Evolutionary conservation across 2,113 vertebrate genomes (phyloP), one percentile per base, ranked within the genome.

Genomic region (Petaurus breviceps): DNA sequence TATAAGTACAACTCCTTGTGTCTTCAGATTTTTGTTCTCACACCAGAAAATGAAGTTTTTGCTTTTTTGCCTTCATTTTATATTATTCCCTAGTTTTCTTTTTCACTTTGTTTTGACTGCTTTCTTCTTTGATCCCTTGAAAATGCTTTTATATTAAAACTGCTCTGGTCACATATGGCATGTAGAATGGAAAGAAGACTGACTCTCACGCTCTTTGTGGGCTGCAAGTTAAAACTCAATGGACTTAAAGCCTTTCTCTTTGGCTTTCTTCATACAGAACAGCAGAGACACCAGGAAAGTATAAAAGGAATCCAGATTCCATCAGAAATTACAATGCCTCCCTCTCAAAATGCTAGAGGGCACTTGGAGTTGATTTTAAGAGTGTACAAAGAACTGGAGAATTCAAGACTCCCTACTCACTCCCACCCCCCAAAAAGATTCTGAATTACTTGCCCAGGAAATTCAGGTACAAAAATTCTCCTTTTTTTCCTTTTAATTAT

Each of bases 321-420:
- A 97, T 94, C 92, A 96, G 97, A 97, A 96, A 52, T 92, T 92
- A 61, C 89, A 94, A 96, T 43, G 92, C 97, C 94, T 97, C 53
- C n/a, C 68, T 84, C n/a, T 84, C 16, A 22, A 84, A 8, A 84
- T 84, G n/a, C 68, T 84, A 84, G n/a, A 84, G n/a, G 68, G 37
- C 68, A 84, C n/a, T 43, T 43, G n/a, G 68, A 43, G 37, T 84
- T 84, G 37, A 84, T 84, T 43, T 84, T 84, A 84, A 43, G n/a
- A 5, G 5, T 84, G 16, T 84, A 23, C 68, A 84, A 84, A 84
- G 19, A 43, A 43, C n/a, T 77, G 68, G 68, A 43, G 16, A 43
- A 77, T 77, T 43, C 68, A 77, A 77, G 68, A 43, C 68, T 43
- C 16, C 37, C 25, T 43, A 77, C 37, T 5, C 25, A 9, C 9